phyloP scores from a whole-genome alignment of 2,888 invertebrate genomes.

The Vandiemenella viatica region DNA sequence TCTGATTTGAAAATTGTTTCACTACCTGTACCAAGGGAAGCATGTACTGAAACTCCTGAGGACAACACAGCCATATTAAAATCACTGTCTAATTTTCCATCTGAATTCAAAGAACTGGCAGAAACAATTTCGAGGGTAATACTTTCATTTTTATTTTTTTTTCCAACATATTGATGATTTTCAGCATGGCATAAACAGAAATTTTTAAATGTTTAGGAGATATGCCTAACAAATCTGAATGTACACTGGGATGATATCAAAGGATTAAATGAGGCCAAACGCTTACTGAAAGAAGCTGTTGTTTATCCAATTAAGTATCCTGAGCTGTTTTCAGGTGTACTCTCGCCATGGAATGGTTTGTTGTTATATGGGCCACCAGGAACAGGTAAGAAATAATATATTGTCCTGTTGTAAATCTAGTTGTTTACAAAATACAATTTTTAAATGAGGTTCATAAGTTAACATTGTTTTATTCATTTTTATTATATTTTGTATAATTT shows the following conservation, averaged over 20 bases:
- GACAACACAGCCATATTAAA: conserved; percentile 22
- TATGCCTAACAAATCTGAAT: conserved; percentile 45
- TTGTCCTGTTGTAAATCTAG: not conserved
- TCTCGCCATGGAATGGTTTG: conserved; percentile 74
- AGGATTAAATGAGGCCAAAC: conserved; percentile 58
- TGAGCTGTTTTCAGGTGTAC: conserved; percentile 46
- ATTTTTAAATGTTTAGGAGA: too few species aligned
- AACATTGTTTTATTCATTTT: not conserved
- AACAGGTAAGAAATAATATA: conserved; percentile 36
- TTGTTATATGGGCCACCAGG: conserved; percentile 63
- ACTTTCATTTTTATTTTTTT: too few species aligned
- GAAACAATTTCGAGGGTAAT: conserved; percentile 48
- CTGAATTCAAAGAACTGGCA: conserved; percentile 49
- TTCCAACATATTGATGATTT: too few species aligned
- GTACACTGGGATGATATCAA: conserved; percentile 70
- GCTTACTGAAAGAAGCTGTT: conserved; percentile 69
- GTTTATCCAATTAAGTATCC: conserved; percentile 66
- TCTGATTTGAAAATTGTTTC: not conserved
- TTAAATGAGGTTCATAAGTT: not conserved
- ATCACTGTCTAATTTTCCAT: conserved; percentile 26
- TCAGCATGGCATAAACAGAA: too few species aligned
- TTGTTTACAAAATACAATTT: not conserved
- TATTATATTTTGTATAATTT: conserved; percentile 1
- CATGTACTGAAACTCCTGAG: not conserved
- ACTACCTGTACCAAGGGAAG: too few species aligned